These are phyloP conservation scores for Hylaeus volcanicus DNA, from an alignment of 1,140 invertebrate species.

Conservation along the genomic window DNA sequence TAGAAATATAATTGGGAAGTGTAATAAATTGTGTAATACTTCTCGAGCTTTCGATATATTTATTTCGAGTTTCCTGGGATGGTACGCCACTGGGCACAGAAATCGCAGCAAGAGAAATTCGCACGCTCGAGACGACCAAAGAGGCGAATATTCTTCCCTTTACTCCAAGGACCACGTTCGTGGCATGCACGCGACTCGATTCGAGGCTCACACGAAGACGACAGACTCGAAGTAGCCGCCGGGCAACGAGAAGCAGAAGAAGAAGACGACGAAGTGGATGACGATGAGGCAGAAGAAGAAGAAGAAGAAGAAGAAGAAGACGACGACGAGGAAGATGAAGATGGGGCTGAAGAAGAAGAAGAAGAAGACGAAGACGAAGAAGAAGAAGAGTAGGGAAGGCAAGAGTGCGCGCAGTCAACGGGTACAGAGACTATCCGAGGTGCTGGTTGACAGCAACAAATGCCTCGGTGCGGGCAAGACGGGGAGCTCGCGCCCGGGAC, in stretches of 20 bases:
- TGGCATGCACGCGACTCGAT: constrained; percentile 57
- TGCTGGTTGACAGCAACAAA: constrained; percentile 78
- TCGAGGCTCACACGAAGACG: constrained; percentile 29
- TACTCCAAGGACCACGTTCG: background rate
- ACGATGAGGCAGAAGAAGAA: background rate
- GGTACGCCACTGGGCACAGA: background rate
- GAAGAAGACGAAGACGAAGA: constrained; percentile 30
- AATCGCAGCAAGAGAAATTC: too few relatives aligned
- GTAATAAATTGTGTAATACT: too few relatives aligned
- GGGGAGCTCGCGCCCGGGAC: constrained; percentile 76
- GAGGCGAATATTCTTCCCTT: constrained; percentile 15
- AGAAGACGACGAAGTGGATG: background rate
- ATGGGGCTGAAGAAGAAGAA: constrained; percentile 9
- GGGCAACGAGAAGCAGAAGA: constrained; percentile 21
- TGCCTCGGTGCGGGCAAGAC: constrained; percentile 76
- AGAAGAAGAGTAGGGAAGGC: constrained; percentile 21
- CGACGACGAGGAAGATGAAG: constrained; percentile 14
- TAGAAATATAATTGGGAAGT: too few relatives aligned
- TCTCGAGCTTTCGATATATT: too few relatives aligned
- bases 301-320: constrained; percentile 13
- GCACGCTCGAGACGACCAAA: background rate
- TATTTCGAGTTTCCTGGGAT: too few relatives aligned
- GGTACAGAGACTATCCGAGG: constrained; percentile 64
- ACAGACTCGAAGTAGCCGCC: background rate
- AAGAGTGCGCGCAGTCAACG: constrained; percentile 54